Conservation (phyloP, 2,113 vertebrate species). For the Istiophorus platypterus region DNA sequence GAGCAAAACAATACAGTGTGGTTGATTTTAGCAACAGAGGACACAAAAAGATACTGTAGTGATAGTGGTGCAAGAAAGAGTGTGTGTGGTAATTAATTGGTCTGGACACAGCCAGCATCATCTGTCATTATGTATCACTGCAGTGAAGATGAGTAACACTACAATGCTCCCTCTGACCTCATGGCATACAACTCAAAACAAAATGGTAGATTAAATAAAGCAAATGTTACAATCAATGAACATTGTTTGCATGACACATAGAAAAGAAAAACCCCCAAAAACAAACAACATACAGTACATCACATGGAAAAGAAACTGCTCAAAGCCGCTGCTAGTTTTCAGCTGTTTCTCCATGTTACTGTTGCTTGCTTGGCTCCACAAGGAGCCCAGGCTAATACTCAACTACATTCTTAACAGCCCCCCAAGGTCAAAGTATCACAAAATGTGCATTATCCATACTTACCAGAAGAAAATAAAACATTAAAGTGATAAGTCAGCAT, state of each 20-base stretch:
- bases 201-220: slow-evolving; percentile 51
- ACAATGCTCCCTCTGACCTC: not conserved
- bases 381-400: slow-evolving; percentile 22
- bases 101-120: slow-evolving; percentile 9
- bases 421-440: slow-evolving; percentile 22
- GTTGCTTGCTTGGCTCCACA: slow-evolving; percentile 60
- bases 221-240: slow-evolving; percentile 36
- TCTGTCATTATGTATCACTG: not conserved
- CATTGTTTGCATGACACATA: slow-evolving; percentile 36
- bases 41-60: slow-evolving; percentile 14
- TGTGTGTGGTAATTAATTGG: slow-evolving; percentile 19
- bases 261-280: slow-evolving; percentile 26
- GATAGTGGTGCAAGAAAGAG: slow-evolving; percentile 40
- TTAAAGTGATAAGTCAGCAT: slow-evolving; percentile 53
- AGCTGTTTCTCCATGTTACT: slow-evolving; percentile 66
- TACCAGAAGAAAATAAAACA: slow-evolving; percentile 66
- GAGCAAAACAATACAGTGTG: slow-evolving; percentile 25
- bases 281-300: slow-evolving; percentile 47
- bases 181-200: slow-evolving; percentile 21
- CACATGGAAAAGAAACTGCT: slow-evolving; percentile 68
- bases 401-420: slow-evolving; percentile 46
- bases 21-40: slow-evolving; percentile 22
- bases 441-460: slow-evolving; percentile 60
- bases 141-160: slow-evolving; percentile 12
- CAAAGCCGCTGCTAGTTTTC: slow-evolving; percentile 75